Base-by-base conservation (phyloP, 2,888 invertebrate genomes). In the Caradrina clavipalpis region DNA sequence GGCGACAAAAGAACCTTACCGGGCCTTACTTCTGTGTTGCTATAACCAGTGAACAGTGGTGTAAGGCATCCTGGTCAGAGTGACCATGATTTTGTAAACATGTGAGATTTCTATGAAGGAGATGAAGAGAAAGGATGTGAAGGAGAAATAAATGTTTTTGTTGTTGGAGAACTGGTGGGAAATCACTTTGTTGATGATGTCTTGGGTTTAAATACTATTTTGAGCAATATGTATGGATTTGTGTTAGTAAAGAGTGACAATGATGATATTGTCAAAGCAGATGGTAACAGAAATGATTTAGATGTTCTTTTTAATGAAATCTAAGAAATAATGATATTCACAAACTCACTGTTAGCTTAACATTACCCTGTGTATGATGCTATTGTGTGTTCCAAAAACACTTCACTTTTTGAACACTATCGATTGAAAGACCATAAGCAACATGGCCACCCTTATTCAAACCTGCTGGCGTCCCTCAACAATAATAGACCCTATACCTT, bases 401-500 rank as follows among this genome's bases (percentile, higher is more conserved):
- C 75, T 50, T 67, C 75, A 74, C 15, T 51, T 66, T 70, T 64
- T 49, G 26, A 74, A 35, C 50, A 39, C 35, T n/a, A 66, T 66
- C 22, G 50, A 71, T 56, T 74, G 15, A 56, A 58, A 63, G 42
- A 64, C 66, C 60, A 62, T 39, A 64, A 69, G 11, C 2, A 45
- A 58, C 58, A 71, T 80, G 75, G 80, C 78, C 69, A 80, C 80
- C 82, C 82, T 75, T 61, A 69, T 69, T 64, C 74, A 88, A 88
- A 87, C 87, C 87, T 84, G 89, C 87, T 86, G 83, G 78, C 67
- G 82, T 82, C 82, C 79, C 85, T 70, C 77, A 73, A 79, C 78
- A 63, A 84, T 86, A 86, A 86, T 84, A 85, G 85, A 87, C 80
- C 85, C 76, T 77, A 82, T 59, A 72, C 57, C 65, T 22, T 51